phyloP scores from a whole-genome alignment of 2,113 vertebrate species.

The Baryphthengus martii region DNA sequence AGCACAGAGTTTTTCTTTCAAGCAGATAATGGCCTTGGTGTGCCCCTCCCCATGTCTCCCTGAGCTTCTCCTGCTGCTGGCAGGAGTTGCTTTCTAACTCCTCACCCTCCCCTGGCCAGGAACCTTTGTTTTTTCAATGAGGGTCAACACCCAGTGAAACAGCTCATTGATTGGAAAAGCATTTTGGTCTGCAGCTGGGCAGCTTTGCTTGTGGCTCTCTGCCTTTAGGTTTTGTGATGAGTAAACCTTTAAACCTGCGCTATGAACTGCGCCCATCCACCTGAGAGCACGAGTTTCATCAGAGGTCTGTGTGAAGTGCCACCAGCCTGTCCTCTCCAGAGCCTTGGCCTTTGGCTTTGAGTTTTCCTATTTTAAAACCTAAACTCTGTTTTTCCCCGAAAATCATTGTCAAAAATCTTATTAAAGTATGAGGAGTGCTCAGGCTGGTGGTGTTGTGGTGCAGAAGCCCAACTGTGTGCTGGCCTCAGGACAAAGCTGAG shows the following conservation, averaged over 20 bases:
- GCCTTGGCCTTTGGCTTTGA: neutral
- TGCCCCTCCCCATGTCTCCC: neutral
- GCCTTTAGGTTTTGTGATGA: neutral
- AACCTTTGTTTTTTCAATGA: neutral
- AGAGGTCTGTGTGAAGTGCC: neutral
- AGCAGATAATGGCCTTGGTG: constrained; percentile 26
- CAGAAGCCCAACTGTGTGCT: neutral
- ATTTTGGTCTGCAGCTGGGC: neutral
- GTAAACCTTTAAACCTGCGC: neutral
- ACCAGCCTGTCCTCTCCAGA: neutral
- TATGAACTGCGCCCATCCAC: neutral
- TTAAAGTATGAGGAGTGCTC: neutral
- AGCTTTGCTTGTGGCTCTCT: neutral
- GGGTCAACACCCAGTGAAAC: neutral
- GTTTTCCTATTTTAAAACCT: neutral
- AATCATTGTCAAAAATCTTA: neutral
- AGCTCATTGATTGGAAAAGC: neutral
- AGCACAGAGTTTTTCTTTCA: constrained; percentile 58
- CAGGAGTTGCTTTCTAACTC: neutral
- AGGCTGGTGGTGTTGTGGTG: neutral
- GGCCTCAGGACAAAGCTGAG: neutral
- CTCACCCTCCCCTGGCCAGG: neutral
- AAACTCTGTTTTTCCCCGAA: neutral
- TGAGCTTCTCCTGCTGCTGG: neutral
- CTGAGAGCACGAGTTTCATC: neutral